Conservation (phyloP, 2,888 invertebrate genomes). For the Tridacna crocea region DNA sequence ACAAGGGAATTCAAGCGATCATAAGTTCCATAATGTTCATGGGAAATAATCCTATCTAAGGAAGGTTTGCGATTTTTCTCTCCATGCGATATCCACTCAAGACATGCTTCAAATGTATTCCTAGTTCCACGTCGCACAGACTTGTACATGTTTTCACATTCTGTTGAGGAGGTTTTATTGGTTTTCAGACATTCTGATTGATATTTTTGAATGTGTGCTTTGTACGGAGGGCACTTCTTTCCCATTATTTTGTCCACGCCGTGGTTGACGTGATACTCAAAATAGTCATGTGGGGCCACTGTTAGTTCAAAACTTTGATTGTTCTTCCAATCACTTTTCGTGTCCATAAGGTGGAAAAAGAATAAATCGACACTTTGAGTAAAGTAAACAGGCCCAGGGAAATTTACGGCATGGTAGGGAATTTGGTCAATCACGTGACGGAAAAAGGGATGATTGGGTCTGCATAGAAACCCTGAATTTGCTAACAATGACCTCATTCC, state of each 20-base stretch:
- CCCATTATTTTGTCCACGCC: not conserved
- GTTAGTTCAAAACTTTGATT: conserved; percentile 7
- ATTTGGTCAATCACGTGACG: conserved; percentile 60
- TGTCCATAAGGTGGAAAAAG: not conserved
- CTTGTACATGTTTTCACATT: not conserved
- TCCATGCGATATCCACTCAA: conserved; percentile 8
- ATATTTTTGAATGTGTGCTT: not conserved
- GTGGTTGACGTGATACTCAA: not conserved
- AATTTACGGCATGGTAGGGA: not conserved
- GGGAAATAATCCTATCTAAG: not conserved
- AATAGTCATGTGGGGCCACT: conserved; percentile 10
- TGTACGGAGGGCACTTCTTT: not conserved
- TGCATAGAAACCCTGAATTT: conserved; percentile 74
- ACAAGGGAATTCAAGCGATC: not conserved
- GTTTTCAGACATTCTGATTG: not conserved
- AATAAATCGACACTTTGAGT: not conserved
- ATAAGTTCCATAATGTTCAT: conserved; percentile 6
- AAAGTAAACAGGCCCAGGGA: not conserved
- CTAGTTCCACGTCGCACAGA: not conserved
- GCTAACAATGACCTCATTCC: conserved; percentile 70
- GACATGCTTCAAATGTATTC: conserved; percentile 4
- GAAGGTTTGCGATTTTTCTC: not conserved
- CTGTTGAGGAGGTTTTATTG: not conserved
- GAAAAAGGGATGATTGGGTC: conserved; percentile 74
- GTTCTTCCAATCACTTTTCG: not conserved